Evolutionary conservation across 2,113 vertebrate genomes (phyloP).

Genomic region (Anser cygnoides): DNA sequence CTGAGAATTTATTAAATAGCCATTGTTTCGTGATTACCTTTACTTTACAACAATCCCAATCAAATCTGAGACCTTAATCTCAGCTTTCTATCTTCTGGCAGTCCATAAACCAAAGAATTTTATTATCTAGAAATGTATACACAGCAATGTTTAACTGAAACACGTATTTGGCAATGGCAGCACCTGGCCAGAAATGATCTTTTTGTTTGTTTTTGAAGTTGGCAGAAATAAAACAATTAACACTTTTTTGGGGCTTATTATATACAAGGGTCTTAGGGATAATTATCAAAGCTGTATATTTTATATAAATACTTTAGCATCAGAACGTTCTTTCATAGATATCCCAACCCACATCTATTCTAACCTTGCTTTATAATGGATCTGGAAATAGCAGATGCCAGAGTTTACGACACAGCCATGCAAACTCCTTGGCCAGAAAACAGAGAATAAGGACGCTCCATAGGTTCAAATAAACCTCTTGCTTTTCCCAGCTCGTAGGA

Average conservation of each 20-base stretch:
- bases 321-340: neutral
- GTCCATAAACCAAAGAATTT: conserved; percentile 49
- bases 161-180: neutral
- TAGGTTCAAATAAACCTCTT: neutral
- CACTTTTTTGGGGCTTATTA: neutral
- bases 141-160: conserved; percentile 30
- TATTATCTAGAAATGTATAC: conserved; percentile 54
- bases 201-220: neutral
- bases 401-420: neutral
- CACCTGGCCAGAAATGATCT: neutral
- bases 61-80: conserved; percentile 27
- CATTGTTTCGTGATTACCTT: neutral
- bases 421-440: neutral
- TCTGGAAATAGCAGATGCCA: neutral
- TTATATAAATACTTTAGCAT: neutral
- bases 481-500: neutral
- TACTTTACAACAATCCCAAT: neutral
- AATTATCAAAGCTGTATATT: neutral
- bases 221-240: conserved; percentile 10
- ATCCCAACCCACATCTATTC: neutral
- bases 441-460: neutral
- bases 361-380: neutral
- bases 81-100: conserved; percentile 15
- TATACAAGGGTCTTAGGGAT: neutral
- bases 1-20: neutral